Percentiles rank a stretch among this genome's conserved stretches.
phyloP scores from a whole-genome alignment of 2,888 invertebrate genomes.

The Hartigia nigra region DNA sequence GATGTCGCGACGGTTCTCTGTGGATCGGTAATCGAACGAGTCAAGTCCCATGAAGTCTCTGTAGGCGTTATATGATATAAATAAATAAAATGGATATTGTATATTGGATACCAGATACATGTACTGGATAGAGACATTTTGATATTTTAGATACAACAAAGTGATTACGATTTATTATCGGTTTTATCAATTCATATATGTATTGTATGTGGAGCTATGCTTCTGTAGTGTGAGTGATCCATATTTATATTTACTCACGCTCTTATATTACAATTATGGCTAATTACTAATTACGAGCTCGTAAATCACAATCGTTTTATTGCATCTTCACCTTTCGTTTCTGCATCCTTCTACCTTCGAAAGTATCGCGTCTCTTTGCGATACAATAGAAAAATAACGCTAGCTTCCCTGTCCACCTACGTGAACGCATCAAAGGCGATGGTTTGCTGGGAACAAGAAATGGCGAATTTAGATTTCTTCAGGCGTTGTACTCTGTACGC shows the following conservation, averaged over 20 bases:
- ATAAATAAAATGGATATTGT: neutral
- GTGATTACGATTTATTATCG: neutral
- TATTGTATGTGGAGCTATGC: neutral
- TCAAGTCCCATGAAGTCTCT: neutral
- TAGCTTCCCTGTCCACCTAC: neutral
- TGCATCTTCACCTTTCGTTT: constrained; percentile 29
- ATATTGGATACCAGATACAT: neutral
- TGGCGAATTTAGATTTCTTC: too few relatives aligned
- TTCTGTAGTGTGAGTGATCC: constrained; percentile 37
- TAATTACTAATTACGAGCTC: constrained; percentile 51
- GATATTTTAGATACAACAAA: neutral
- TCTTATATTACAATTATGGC: constrained; percentile 48
- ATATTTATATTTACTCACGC: constrained; percentile 43
- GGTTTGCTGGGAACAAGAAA: too few relatives aligned
- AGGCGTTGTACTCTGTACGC: too few relatives aligned
- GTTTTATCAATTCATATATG: constrained; percentile 9
- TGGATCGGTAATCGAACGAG: neutral
- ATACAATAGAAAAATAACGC: neutral
- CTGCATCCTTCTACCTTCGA: constrained; percentile 11
- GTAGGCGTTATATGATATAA: neutral
- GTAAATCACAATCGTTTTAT: constrained; percentile 54
- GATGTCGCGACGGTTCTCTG: neutral
- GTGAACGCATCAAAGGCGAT: too few relatives aligned
- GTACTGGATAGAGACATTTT: neutral
- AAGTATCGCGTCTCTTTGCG: neutral